Evolutionary conservation across 2,888 invertebrate species (phyloP).

Genomic region (Tipula unca): DNA sequence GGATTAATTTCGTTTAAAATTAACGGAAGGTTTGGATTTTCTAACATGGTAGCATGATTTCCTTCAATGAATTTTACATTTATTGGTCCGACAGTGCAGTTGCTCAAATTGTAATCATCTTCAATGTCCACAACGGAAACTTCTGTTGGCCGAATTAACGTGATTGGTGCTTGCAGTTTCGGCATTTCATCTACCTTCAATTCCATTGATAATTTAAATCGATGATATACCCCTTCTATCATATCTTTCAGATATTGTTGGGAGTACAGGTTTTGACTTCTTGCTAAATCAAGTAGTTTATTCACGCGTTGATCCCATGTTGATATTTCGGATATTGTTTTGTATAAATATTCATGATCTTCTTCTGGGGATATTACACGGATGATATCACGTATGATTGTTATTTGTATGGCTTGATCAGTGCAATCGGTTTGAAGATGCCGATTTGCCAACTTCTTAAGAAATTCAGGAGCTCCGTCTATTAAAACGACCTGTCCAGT

Average conservation of each 20-base stretch:
- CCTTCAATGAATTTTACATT: no score
- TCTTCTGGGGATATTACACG: slow-evolving; percentile 27
- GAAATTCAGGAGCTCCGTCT: slow-evolving; percentile 71
- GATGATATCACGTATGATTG: no score
- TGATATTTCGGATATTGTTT: slow-evolving; percentile 45
- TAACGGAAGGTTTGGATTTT: no score
- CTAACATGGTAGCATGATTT: no score
- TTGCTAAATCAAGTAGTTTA: slow-evolving; percentile 41
- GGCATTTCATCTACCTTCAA: slow-evolving; percentile 42
- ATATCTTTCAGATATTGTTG: slow-evolving; percentile 40
- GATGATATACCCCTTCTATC: slow-evolving; percentile 43
- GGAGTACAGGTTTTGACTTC: slow-evolving; percentile 39
- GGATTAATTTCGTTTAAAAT: no score
- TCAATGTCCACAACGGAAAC: slow-evolving; percentile 43
- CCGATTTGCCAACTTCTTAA: slow-evolving; percentile 43
- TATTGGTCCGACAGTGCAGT: no score
- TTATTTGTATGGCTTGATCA: no score
- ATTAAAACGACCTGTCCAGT: slow-evolving; percentile 59
- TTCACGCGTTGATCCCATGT: slow-evolving; percentile 51
- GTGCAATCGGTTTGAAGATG: slow-evolving; percentile 24
- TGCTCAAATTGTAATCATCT: no score
- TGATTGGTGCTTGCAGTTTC: slow-evolving; percentile 50
- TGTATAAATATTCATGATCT: slow-evolving; percentile 31
- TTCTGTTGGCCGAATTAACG: slow-evolving; percentile 54
- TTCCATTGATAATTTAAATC: slow-evolving; percentile 32